phyloP scores from a whole-genome alignment of 2,113 vertebrate genomes.

The Mus spicilegus region DNA sequence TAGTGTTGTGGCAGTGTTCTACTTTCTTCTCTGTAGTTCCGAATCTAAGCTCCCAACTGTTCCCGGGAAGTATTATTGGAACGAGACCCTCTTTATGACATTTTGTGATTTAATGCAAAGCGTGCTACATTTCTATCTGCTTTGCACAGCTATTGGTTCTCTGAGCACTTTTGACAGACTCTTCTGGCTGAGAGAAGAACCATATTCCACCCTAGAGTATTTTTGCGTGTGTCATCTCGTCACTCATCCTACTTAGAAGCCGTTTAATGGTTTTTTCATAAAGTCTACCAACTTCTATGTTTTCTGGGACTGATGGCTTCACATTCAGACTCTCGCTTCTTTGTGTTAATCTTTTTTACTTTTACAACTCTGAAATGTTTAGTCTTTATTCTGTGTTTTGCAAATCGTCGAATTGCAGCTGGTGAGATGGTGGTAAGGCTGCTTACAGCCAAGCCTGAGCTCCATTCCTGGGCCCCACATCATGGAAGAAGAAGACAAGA shows the following conservation, averaged over 20 bases:
- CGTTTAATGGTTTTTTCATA: background rate
- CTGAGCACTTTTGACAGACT: background rate
- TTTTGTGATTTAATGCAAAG: background rate
- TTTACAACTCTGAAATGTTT: background rate
- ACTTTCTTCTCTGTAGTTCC: background rate
- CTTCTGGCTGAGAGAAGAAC: background rate
- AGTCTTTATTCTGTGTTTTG: background rate
- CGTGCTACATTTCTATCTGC: too few relatives aligned
- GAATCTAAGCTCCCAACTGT: background rate
- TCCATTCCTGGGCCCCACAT: background rate
- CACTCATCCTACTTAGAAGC: background rate
- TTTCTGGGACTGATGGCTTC: background rate
- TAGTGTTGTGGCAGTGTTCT: background rate
- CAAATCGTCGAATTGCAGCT: background rate
- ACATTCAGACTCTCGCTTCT: background rate
- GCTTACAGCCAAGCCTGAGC: background rate
- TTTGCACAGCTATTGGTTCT: background rate
- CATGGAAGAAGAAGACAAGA: background rate
- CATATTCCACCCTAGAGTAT: background rate
- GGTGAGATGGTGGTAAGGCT: background rate
- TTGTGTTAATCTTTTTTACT: background rate
- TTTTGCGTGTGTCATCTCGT: background rate
- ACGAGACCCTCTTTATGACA: background rate
- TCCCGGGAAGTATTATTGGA: background rate
- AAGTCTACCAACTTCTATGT: background rate